These are phyloP conservation scores for Sebastes reedi DNA, from an alignment of 2,797 vertebrate genomes.

Conservation along the genomic window DNA sequence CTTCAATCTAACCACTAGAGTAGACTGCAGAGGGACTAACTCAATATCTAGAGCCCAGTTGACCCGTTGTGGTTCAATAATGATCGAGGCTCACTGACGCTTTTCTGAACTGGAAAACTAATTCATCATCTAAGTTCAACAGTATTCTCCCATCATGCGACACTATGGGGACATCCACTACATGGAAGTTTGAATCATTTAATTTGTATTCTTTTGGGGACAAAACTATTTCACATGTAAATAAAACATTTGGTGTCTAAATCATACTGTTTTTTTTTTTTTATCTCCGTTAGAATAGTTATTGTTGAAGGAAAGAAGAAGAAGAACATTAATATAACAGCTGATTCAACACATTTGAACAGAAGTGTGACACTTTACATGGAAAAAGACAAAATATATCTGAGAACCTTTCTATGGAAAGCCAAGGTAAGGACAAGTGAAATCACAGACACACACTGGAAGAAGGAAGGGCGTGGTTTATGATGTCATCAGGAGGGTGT, in stretches of 20 bases:
- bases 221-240: not conserved
- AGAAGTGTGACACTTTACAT: not conserved
- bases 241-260: not conserved
- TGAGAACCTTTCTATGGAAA: not conserved
- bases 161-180: not conserved
- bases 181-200: not conserved
- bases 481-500: slow-evolving; percentile 41
- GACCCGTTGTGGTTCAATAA: too few species aligned
- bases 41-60: too few species aligned
- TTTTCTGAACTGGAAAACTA: not conserved
- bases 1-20: too few species aligned
- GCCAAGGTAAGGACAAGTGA: not conserved
- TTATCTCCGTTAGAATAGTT: not conserved
- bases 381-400: not conserved
- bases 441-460: not conserved
- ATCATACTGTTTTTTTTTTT: too few species aligned
- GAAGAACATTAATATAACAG: not conserved
- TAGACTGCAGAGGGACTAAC: too few species aligned
- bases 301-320: not conserved
- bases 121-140: not conserved
- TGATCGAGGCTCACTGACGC: not conserved
- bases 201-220: not conserved
- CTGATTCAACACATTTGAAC: not conserved
- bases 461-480: slow-evolving; percentile 12
- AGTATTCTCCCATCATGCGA: not conserved